These are phyloP conservation scores for Tangara arthus DNA, from an alignment of 2,797 vertebrate genomes.

Conservation along the genomic window DNA sequence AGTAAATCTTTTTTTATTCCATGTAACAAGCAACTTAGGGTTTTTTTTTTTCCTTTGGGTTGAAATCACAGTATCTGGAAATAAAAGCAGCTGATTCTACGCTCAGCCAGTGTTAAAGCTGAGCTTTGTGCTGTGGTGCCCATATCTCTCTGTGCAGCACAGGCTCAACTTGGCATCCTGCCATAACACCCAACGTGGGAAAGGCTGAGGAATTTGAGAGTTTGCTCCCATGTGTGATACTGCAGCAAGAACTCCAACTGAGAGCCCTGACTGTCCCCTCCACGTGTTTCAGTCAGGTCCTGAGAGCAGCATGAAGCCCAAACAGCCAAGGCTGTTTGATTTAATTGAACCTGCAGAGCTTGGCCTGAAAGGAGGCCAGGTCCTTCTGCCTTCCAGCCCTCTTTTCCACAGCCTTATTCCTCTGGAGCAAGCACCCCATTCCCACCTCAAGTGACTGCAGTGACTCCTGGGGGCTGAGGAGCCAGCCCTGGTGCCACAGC, in stretches of 20 bases:
- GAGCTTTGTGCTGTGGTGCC: background rate
- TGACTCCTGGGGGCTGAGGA: background rate
- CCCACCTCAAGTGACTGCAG: background rate
- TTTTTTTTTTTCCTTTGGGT: fast-evolving
- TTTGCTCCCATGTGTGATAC: background rate
- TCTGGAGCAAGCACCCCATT: background rate
- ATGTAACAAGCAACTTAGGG: fast-evolving
- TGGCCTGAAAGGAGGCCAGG: background rate
- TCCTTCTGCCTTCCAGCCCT: background rate
- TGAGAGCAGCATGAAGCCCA: background rate
- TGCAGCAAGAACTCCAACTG: background rate
- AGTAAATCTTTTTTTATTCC: background rate
- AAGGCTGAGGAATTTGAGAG: background rate
- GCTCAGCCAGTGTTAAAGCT: background rate
- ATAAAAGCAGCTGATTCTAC: background rate
- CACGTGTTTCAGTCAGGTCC: fast-evolving
- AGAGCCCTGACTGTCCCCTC: background rate
- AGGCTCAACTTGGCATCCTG: background rate
- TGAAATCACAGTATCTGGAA: background rate
- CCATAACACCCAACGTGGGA: fast-evolving
- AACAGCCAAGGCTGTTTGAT: background rate
- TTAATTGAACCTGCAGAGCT: background rate
- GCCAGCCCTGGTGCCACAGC: background rate
- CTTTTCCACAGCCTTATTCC: background rate
- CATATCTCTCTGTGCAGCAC: background rate